Conservation (phyloP, 2,113 vertebrate species). For the Leptocoma aspasia region DNA sequence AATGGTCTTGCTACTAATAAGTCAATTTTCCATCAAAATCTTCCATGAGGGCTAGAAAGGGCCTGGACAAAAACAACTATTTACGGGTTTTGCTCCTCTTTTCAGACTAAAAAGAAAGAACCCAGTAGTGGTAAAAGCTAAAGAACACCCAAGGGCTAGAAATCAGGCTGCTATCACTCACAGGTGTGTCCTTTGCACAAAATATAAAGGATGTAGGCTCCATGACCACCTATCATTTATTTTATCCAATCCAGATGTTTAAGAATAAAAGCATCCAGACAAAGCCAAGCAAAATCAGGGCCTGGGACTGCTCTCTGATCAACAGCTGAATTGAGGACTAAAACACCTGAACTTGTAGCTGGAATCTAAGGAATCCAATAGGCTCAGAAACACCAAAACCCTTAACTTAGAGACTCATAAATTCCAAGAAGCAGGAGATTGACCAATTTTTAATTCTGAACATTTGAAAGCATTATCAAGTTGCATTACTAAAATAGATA, state of each 20-base stretch:
- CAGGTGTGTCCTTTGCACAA: background rate
- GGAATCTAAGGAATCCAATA: background rate
- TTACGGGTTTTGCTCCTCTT: background rate
- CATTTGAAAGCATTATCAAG: background rate
- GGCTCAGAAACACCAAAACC: background rate
- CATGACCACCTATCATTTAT: background rate
- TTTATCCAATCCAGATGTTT: background rate
- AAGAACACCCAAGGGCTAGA: background rate
- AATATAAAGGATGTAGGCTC: background rate
- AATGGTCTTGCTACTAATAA: background rate
- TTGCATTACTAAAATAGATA: background rate
- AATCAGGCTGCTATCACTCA: background rate
- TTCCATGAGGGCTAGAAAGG: background rate
- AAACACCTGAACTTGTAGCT: background rate
- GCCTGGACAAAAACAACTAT: background rate
- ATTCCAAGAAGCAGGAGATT: background rate
- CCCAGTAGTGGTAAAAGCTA: background rate
- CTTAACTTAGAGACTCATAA: background rate
- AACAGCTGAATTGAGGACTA: background rate
- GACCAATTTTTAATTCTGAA: background rate
- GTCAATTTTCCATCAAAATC: background rate
- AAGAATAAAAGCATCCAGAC: background rate
- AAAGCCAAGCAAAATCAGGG: background rate
- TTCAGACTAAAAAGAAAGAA: background rate
- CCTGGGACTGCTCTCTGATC: background rate